phyloP scores from a whole-genome alignment of 1,140 invertebrate species.

The Trichoplusia ni region DNA sequence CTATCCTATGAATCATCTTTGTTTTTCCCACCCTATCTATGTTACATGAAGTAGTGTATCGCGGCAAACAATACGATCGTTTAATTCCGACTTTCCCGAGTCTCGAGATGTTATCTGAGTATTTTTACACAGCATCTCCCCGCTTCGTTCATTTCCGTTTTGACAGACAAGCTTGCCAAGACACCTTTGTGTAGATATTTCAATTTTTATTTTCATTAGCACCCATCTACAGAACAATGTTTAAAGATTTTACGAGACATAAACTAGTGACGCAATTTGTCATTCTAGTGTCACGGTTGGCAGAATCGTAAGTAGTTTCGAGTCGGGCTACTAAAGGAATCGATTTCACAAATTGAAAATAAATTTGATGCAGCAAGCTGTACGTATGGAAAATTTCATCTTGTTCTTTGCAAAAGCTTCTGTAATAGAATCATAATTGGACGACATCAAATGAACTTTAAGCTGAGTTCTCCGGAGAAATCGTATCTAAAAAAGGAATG shows the following conservation, averaged over 20 bases:
- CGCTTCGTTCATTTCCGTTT: conserved; percentile 23
- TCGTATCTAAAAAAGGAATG: conserved; percentile 52
- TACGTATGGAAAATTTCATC: not conserved
- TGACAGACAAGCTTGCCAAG: conserved; percentile 8
- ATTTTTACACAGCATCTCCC: conserved; percentile 10
- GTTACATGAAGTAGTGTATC: not conserved
- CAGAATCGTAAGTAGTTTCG: too few species aligned
- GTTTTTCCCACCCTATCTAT: too few species aligned
- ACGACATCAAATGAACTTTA: conserved; percentile 46
- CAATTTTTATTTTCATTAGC: conserved; percentile 4
- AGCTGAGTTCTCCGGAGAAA: conserved; percentile 40
- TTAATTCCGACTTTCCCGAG: conserved; percentile 17
- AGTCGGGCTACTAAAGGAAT: too few species aligned
- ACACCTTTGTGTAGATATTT: not conserved
- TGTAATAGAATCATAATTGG: conserved; percentile 37
- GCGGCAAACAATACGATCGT: conserved; percentile 16
- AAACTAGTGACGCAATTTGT: too few species aligned
- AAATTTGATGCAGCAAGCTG: not conserved
- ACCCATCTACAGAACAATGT: not conserved
- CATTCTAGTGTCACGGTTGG: too few species aligned
- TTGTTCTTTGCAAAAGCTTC: conserved; percentile 7
- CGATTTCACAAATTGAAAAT: too few species aligned
- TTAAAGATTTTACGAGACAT: too few species aligned
- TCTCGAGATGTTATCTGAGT: conserved; percentile 15
- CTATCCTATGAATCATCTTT: too few species aligned